Conservation (phyloP, 1,140 invertebrate species). For the Sogatella furcifera region DNA sequence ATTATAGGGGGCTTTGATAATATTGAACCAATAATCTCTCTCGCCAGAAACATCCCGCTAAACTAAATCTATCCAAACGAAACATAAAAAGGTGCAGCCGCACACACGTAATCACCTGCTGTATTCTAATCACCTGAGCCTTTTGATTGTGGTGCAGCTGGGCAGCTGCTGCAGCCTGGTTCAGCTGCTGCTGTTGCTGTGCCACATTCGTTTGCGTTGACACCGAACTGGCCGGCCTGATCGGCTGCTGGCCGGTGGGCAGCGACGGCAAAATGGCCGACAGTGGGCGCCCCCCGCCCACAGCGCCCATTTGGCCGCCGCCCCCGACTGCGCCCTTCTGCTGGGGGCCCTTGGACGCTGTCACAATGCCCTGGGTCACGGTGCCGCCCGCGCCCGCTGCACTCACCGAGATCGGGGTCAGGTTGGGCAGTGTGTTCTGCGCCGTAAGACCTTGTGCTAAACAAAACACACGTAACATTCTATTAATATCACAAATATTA, state of each 20-base stretch:
- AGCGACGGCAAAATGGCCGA: constrained; percentile 28
- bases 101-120: background rate
- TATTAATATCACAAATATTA: no score
- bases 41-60: no score
- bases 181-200: constrained; percentile 23
- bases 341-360: constrained; percentile 11
- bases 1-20: no score
- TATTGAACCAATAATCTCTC: no score
- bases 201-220: constrained; percentile 64
- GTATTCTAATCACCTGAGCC: constrained; percentile 14
- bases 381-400: background rate
- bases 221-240: constrained; percentile 61
- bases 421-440: background rate
- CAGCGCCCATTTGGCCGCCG: constrained; percentile 5
- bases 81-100: no score
- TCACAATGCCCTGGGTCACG: no score
- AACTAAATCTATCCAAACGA: no score
- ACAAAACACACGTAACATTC: background rate
- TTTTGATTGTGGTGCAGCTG: constrained; percentile 21
- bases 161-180: constrained; percentile 36
- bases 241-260: constrained; percentile 26
- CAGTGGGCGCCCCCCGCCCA: constrained; percentile 19
- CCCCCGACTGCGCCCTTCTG: constrained; percentile 19
- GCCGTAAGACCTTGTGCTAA: constrained; percentile 2
- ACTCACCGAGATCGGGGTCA: constrained; percentile 7